Conservation (phyloP, 2,888 invertebrate species). For the Drosophila silvestris region DNA sequence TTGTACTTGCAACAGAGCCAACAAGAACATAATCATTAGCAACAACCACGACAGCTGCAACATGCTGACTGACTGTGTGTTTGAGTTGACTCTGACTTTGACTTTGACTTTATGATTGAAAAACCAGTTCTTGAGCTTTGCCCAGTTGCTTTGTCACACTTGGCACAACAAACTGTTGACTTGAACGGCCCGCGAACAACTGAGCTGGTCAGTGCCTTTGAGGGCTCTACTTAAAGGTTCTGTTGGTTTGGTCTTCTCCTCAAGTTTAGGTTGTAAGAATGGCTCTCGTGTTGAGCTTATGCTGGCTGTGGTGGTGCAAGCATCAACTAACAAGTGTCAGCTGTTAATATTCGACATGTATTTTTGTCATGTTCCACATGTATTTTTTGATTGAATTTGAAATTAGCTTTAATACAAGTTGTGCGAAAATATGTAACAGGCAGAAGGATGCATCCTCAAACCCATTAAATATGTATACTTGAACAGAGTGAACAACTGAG, state of each 20-base stretch:
- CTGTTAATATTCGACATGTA: not conserved
- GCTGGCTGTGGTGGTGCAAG: not conserved
- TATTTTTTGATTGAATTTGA: not conserved
- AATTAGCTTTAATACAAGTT: not conserved
- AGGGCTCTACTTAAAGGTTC: slow-evolving; percentile 69
- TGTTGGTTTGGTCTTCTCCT: slow-evolving; percentile 1
- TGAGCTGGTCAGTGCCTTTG: slow-evolving; percentile 40
- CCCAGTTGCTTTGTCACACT: slow-evolving; percentile 3
- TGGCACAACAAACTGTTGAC: slow-evolving; percentile 37
- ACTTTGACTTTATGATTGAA: slow-evolving; percentile 26
- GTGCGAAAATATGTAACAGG: not conserved
- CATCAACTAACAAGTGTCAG: not conserved
- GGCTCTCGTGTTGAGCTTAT: not conserved
- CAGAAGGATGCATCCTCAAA: not conserved
- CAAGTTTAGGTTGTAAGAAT: slow-evolving; percentile 5
- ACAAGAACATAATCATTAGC: slow-evolving; percentile 38
- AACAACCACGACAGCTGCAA: slow-evolving; percentile 36
- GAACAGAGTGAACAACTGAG: not conserved
- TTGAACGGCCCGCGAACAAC: slow-evolving; percentile 53
- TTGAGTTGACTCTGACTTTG: slow-evolving; percentile 6
- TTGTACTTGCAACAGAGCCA: slow-evolving; percentile 42
- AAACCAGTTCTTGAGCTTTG: slow-evolving; percentile 50
- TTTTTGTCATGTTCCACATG: not conserved
- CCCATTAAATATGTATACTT: not conserved
- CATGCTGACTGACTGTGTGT: slow-evolving; percentile 31